Conservation (phyloP, 2,888 invertebrate species). For the Dinocampus coccinellae region DNA sequence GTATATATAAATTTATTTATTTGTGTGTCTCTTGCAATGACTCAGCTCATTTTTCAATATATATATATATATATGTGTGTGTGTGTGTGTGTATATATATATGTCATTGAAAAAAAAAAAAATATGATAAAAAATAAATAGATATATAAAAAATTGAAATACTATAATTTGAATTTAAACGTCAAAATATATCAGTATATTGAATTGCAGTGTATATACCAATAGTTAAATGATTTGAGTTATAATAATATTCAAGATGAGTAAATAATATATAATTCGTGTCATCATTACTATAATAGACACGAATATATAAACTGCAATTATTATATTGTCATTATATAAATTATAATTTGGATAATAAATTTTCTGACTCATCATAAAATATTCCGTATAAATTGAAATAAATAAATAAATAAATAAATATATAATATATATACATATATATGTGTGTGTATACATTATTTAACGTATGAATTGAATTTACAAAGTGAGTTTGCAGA, state of each 20-base stretch:
- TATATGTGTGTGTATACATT: neutral
- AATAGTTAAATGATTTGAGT: neutral
- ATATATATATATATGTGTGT: no score
- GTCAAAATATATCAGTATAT: neutral
- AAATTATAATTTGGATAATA: no score
- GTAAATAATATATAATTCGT: neutral
- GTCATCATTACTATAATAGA: neutral
- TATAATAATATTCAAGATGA: neutral
- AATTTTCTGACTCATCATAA: no score
- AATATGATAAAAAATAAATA: neutral
- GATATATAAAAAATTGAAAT: neutral
- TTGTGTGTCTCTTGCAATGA: neutral
- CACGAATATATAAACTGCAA: neutral
- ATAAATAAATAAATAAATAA: neutral
- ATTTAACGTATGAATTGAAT: neutral
- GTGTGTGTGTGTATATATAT: no score
- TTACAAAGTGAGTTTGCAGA: conserved; percentile 58
- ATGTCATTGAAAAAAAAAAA: neutral
- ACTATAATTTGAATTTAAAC: neutral
- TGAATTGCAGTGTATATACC: neutral
- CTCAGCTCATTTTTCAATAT: neutral
- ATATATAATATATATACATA: neutral
- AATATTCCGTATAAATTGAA: no score
- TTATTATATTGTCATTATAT: neutral
- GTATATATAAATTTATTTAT: neutral